Conservation (phyloP, 2,888 invertebrate species). For the Ophioninae sp. region DNA sequence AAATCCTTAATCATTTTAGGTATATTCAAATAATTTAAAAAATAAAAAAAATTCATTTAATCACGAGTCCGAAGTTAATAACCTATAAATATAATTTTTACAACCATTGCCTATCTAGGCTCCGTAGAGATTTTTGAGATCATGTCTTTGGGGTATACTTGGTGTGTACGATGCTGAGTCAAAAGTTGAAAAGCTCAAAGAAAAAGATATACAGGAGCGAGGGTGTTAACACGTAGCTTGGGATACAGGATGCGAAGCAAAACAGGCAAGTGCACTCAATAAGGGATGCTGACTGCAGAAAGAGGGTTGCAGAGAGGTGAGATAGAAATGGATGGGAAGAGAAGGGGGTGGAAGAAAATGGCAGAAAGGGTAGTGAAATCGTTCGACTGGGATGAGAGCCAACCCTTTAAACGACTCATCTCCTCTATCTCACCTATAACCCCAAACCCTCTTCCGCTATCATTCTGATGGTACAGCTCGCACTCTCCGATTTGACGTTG, state of each 20-base stretch:
- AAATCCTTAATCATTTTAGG: no score
- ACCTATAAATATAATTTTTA: not conserved
- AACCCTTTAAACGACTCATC: constrained; percentile 35
- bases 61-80: not conserved
- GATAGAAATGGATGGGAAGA: not conserved
- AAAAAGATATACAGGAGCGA: constrained; percentile 61
- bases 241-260: constrained; percentile 62
- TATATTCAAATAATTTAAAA: no score
- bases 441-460: constrained; percentile 5
- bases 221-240: constrained; percentile 60
- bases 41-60: no score
- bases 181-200: constrained; percentile 4
- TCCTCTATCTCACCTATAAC: constrained; percentile 39
- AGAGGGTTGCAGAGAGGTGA: constrained; percentile 17
- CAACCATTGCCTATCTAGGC: not conserved
- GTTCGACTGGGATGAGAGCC: constrained; percentile 23
- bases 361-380: constrained; percentile 10
- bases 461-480: constrained; percentile 37
- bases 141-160: not conserved
- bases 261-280: constrained; percentile 75
- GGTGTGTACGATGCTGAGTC: not conserved
- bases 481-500: constrained; percentile 71
- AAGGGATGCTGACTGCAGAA: constrained; percentile 65
- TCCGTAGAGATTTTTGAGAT: not conserved
- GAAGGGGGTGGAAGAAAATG: not conserved